These are phyloP conservation scores for Epizoanthus ramosus DNA, from an alignment of 92 coral and sea anemone genomes.

Conservation along the genomic window DNA sequence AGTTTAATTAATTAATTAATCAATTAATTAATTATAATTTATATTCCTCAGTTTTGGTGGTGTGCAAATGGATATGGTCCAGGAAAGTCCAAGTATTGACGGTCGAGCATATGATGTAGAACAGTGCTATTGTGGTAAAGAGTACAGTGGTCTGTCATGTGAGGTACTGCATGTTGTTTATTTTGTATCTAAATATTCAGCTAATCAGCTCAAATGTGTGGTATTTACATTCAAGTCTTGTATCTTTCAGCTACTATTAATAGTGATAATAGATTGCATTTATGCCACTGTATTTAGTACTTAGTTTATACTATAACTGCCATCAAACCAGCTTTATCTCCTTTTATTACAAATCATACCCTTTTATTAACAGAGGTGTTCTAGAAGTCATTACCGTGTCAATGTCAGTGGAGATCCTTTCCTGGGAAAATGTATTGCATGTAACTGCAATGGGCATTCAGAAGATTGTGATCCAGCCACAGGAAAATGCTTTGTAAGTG, in stretches of 20 bases:
- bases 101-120: conserved; percentile 86
- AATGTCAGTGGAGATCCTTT: conserved; percentile 78
- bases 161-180: conserved; percentile 62
- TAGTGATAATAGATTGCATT: too few relatives aligned
- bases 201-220: not conserved
- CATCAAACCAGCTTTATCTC: not conserved
- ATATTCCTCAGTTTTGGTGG: conserved; percentile 76
- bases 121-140: conserved; percentile 85
- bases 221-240: too few relatives aligned
- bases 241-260: too few relatives aligned
- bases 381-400: conserved; percentile 85
- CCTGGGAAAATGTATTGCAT: conserved; percentile 83
- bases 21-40: not conserved
- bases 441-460: conserved; percentile 87
- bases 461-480: conserved; percentile 85
- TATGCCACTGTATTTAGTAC: too few relatives aligned
- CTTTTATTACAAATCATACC: not conserved
- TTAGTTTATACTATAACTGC: too few relatives aligned
- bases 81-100: conserved; percentile 46
- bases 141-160: conserved; percentile 88
- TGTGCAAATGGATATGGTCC: conserved; percentile 60
- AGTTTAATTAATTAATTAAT: too few relatives aligned
- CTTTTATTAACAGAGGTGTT: conserved; percentile 75
- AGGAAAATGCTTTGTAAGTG: conserved; percentile 92
- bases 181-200: too few relatives aligned